Evolutionary conservation across 1,140 invertebrate genomes (phyloP).

Genomic region (Pemphigus obesinymphae): DNA sequence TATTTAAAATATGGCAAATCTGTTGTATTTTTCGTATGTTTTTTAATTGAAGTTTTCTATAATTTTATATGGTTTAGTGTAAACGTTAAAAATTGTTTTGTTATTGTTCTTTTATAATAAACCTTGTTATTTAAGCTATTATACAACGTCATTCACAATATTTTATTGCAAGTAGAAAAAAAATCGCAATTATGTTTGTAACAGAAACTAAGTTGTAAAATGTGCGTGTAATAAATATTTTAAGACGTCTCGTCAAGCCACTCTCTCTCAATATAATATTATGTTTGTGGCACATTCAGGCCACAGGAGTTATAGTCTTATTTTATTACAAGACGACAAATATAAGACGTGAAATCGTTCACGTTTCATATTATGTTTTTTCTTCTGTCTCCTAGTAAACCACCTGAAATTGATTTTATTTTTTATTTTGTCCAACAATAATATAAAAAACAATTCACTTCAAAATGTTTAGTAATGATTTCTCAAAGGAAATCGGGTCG

Average conservation of each 20-base stretch:
- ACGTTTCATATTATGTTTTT: background rate
- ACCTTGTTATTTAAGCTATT: background rate
- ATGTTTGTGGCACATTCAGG: background rate
- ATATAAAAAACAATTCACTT: background rate
- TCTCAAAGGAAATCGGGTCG: conserved; percentile 19
- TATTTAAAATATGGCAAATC: background rate
- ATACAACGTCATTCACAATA: background rate
- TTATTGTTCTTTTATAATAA: too few species aligned
- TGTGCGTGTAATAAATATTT: background rate
- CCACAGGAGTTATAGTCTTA: background rate
- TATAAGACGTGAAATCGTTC: background rate
- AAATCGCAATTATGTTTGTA: background rate
- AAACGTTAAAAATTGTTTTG: too few species aligned
- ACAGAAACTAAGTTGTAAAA: background rate
- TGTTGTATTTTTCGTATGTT: too few species aligned
- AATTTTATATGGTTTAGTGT: too few species aligned
- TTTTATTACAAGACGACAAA: background rate
- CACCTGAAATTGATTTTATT: background rate
- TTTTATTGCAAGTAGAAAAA: background rate
- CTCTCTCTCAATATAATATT: background rate
- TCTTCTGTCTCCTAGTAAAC: too few species aligned
- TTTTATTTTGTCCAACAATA: background rate
- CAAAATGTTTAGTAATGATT: conserved; percentile 21
- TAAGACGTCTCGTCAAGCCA: background rate
- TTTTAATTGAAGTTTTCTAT: too few species aligned